Evolutionary conservation across 1,140 invertebrate species (phyloP).

Genomic region (Bombus superbus): DNA sequence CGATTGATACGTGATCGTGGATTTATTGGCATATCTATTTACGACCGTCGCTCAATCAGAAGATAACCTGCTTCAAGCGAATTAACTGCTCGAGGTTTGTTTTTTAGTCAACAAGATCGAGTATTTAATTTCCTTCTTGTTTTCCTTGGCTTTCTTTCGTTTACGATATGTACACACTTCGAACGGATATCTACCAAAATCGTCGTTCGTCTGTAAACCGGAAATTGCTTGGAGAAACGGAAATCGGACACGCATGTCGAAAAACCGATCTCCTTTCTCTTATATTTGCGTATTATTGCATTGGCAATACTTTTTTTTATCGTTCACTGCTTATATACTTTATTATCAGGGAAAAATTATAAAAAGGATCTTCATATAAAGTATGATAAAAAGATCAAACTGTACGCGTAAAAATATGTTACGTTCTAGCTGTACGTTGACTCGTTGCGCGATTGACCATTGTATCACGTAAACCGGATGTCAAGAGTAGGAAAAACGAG

Average conservation of each 20-base stretch:
- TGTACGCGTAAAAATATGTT: background rate
- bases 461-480: slow-evolving; percentile 29
- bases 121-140: slow-evolving; percentile 13
- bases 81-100: slow-evolving; percentile 40
- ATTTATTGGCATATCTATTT: slow-evolving; percentile 24
- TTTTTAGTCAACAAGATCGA: background rate
- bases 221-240: slow-evolving; percentile 43
- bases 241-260: slow-evolving; percentile 28
- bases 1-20: slow-evolving; percentile 27
- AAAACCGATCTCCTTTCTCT: slow-evolving; percentile 28
- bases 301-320: too few species aligned
- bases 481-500: slow-evolving; percentile 13
- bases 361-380: background rate
- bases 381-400: too few species aligned
- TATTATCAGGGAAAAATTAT: background rate
- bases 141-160: background rate
- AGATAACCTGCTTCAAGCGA: slow-evolving; percentile 47
- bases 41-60: slow-evolving; percentile 26
- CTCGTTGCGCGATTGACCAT: background rate
- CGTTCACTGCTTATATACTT: background rate
- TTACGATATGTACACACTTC: background rate
- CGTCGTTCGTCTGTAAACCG: slow-evolving; percentile 38
- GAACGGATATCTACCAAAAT: background rate
- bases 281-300: background rate
- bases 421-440: background rate